phyloP scores from a whole-genome alignment of 2,113 vertebrate genomes.

The Camarhynchus parvulus region DNA sequence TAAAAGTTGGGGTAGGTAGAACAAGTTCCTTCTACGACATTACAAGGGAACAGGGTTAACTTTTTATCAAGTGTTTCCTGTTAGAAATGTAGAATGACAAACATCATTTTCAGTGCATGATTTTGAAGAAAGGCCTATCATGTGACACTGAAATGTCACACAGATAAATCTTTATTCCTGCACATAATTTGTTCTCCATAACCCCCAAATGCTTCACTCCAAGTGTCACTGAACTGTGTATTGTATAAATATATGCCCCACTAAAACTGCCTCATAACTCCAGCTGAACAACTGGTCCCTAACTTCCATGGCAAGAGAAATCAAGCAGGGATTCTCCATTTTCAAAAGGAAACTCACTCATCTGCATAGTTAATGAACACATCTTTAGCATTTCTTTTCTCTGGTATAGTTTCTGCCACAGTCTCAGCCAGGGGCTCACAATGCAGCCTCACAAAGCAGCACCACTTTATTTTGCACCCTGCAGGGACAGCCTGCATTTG shows the following conservation, averaged over 20 bases:
- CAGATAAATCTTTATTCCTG: background rate
- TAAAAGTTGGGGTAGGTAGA: background rate
- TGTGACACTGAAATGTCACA: background rate
- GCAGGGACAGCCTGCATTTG: background rate
- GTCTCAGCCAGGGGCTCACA: background rate
- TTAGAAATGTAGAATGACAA: background rate
- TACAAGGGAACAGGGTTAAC: background rate
- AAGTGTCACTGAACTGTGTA: background rate
- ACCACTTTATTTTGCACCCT: background rate
- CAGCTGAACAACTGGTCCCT: background rate
- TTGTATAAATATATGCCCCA: background rate
- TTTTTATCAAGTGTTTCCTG: background rate
- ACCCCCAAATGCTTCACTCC: background rate
- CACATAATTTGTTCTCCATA: background rate
- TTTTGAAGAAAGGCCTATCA: background rate
- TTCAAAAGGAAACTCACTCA: background rate
- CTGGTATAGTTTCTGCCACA: fast-evolving
- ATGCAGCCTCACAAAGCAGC: background rate
- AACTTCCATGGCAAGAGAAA: background rate
- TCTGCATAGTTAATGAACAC: background rate
- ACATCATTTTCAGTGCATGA: background rate
- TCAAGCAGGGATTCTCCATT: background rate
- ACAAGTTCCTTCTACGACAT: background rate
- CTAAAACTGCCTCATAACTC: background rate
- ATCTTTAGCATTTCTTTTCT: background rate